phyloP scores from a whole-genome alignment of 92 coral and sea anemone genomes.

The Heliopora coerulea region DNA sequence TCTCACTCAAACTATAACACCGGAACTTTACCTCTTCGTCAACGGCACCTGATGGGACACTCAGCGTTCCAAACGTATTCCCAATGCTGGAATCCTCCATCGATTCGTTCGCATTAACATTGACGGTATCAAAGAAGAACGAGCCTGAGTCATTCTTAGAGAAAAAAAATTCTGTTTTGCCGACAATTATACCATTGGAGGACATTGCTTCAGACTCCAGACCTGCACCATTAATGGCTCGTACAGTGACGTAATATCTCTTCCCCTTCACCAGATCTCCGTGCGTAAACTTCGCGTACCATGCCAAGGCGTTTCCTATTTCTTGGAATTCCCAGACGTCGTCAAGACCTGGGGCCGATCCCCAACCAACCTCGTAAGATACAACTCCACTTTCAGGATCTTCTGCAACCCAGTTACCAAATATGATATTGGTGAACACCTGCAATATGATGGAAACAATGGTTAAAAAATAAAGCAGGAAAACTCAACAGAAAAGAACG shows the following conservation, averaged over 20 bases:
- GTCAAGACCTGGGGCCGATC: slow-evolving; percentile 74
- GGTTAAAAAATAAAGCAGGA: too few species aligned
- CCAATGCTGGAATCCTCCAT: slow-evolving; percentile 80
- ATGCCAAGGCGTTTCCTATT: slow-evolving; percentile 82
- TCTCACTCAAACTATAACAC: slow-evolving; percentile 66
- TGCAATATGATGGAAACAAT: background rate
- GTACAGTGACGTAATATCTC: slow-evolving; percentile 78
- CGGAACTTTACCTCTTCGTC: slow-evolving; percentile 72
- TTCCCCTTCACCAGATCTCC: slow-evolving; percentile 59
- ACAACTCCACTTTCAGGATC: slow-evolving; percentile 87
- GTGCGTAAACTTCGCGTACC: slow-evolving; percentile 86
- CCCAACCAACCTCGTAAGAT: slow-evolving; percentile 98
- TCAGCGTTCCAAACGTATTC: slow-evolving; percentile 78
- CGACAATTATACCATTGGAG: slow-evolving; percentile 89
- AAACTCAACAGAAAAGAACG: too few species aligned
- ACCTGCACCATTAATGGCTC: slow-evolving; percentile 91
- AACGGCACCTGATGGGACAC: slow-evolving; percentile 81
- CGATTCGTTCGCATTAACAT: slow-evolving; percentile 64
- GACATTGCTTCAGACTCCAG: slow-evolving; percentile 71
- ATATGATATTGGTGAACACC: slow-evolving; percentile 55
- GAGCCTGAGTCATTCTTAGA: slow-evolving; percentile 73
- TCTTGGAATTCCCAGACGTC: slow-evolving; percentile 77
- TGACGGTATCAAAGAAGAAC: slow-evolving; percentile 86
- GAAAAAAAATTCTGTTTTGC: slow-evolving; percentile 88
- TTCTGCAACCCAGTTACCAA: slow-evolving; percentile 74